phyloP scores from a whole-genome alignment of 1,140 invertebrate species.

The Sipha flava region DNA sequence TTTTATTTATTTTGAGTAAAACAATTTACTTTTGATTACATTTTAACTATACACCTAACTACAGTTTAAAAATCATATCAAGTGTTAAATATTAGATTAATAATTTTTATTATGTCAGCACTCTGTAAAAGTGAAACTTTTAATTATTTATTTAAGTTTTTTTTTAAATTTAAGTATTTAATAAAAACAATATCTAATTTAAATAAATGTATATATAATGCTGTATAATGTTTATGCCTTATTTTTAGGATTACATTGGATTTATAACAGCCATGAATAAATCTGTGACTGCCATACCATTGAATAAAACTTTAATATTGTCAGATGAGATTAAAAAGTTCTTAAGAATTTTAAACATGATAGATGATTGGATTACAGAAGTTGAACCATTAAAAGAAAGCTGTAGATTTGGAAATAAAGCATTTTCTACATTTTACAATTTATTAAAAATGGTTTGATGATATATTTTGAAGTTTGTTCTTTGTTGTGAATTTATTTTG shows the following conservation, averaged over 20 bases:
- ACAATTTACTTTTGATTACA: no score
- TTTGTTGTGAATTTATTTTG: not conserved
- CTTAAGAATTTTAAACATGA: conserved; percentile 58
- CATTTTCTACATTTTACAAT: conserved; percentile 78
- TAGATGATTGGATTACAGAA: conserved; percentile 69
- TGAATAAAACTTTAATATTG: conserved; percentile 54
- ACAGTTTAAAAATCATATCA: no score
- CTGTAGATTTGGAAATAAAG: conserved; percentile 92
- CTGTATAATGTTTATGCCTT: not conserved
- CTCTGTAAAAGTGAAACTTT: no score
- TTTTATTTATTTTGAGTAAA: no score
- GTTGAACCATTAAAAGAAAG: conserved; percentile 87
- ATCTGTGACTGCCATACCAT: conserved; percentile 68
- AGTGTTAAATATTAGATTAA: no score
- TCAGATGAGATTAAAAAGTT: conserved; percentile 57
- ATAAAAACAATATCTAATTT: no score
- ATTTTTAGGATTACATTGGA: conserved; percentile 62
- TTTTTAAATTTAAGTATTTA: no score
- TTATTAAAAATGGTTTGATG: conserved; percentile 60
- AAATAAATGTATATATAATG: no score
- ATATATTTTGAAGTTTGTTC: not conserved
- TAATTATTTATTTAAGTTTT: no score
- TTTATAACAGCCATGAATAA: conserved; percentile 80
- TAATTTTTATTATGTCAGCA: no score
- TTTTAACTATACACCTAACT: no score